A percentile compares a stretch with the other conserved stretches of the same genome.
These are phyloP conservation scores for Sylvicola fuscatus DNA, from an alignment of 2,888 invertebrate species.

Conservation along the genomic window DNA sequence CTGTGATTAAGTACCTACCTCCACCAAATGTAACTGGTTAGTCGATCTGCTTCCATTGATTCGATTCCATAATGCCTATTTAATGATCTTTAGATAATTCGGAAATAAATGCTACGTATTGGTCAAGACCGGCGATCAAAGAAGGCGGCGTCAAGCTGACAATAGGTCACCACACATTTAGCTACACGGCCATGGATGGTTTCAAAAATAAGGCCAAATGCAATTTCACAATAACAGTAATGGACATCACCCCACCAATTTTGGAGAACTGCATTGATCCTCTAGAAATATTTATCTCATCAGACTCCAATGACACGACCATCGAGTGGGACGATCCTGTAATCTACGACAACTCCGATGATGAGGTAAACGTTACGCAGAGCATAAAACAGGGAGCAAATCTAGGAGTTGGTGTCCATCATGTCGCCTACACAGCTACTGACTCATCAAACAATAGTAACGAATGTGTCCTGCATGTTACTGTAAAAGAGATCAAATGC, in stretches of 20 bases:
- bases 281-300: conserved; percentile 30
- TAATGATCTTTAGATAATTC: conserved; percentile 32
- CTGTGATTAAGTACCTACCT: conserved; percentile 5
- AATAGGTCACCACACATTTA: conserved; percentile 35
- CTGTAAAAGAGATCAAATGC: conserved; percentile 28
- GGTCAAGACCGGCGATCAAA: conserved; percentile 34
- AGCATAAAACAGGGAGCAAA: conserved; percentile 23
- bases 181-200: conserved; percentile 38
- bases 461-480: conserved; percentile 35
- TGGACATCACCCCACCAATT: conserved; percentile 32
- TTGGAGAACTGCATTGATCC: conserved; percentile 38
- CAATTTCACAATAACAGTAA: conserved; percentile 33
- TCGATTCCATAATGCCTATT: conserved; percentile 1
- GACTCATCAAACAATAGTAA: conserved; percentile 36
- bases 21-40: conserved; percentile 20
- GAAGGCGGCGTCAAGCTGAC: conserved; percentile 27
- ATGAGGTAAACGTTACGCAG: conserved; percentile 13
- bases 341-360: conserved; percentile 23
- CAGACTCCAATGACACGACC: conserved; percentile 11
- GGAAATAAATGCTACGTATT: conserved; percentile 29
- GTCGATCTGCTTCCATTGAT: conserved; percentile 3
- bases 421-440: conserved; percentile 33
- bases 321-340: conserved; percentile 28
- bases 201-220: conserved; percentile 38
- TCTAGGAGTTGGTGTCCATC: conserved; percentile 33